Conservation (phyloP, 2,888 invertebrate species). For the Pegoplata infirma region DNA sequence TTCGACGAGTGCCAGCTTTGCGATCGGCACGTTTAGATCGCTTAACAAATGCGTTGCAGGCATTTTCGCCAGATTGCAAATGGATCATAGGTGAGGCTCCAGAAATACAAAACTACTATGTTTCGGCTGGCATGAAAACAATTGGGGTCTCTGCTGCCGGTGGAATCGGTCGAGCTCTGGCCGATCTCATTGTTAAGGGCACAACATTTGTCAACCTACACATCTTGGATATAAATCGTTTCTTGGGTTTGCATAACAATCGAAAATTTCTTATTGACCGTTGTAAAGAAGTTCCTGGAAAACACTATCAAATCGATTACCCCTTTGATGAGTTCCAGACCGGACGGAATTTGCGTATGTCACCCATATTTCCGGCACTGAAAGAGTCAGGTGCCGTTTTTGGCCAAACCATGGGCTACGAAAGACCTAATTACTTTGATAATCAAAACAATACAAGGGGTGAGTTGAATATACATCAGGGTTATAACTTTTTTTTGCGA, state of each 20-base stretch:
- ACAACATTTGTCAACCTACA: slow-evolving; percentile 91
- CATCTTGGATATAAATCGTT: slow-evolving; percentile 92
- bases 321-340: slow-evolving; percentile 92
- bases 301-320: slow-evolving; percentile 89
- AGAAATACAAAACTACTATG: slow-evolving; percentile 92
- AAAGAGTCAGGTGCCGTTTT: slow-evolving; percentile 95
- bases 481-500: too few relatives aligned
- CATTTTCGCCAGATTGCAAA: slow-evolving; percentile 97
- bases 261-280: slow-evolving; percentile 93
- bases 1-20: slow-evolving; percentile 90
- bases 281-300: slow-evolving; percentile 94
- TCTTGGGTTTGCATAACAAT: slow-evolving; percentile 96
- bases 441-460: slow-evolving; percentile 78
- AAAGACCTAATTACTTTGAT: slow-evolving; percentile 96
- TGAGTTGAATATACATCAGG: too few relatives aligned
- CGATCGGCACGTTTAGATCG: slow-evolving; percentile 87
- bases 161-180: slow-evolving; percentile 94
- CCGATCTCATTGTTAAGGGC: slow-evolving; percentile 91
- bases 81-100: slow-evolving; percentile 97
- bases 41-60: slow-evolving; percentile 93
- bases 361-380: slow-evolving; percentile 95
- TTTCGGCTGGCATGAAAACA: slow-evolving; percentile 97
- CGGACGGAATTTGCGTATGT: slow-evolving; percentile 92
- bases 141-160: slow-evolving; percentile 97
- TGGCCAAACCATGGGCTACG: slow-evolving; percentile 98